A percentile compares a stretch with the other conserved stretches of the same genome.
Conservation (phyloP, 1,140 invertebrate species). For the Saccostrea cuccullata region DNA sequence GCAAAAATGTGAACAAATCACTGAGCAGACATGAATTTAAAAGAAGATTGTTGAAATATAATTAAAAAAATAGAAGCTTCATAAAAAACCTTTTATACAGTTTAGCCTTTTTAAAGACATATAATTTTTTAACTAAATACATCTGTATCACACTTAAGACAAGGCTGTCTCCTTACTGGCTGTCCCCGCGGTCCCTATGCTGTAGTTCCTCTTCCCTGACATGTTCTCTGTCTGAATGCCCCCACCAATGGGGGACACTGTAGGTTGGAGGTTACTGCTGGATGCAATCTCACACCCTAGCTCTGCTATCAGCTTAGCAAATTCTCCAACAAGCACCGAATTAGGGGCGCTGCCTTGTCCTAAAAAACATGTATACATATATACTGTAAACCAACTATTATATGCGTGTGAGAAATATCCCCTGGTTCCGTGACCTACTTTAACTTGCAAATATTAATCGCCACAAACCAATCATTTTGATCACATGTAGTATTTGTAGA, state of each 20-base stretch:
- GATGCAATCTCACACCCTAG: conserved; percentile 73
- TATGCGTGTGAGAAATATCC: no score
- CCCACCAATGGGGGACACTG: conserved; percentile 19
- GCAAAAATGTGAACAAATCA: no score
- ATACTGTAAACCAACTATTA: no score
- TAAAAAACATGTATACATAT: no score
- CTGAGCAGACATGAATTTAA: no score
- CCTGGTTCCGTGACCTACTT: no score
- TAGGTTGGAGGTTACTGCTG: conserved; percentile 62
- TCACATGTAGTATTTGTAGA: no score
- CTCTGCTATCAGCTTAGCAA: conserved; percentile 72
- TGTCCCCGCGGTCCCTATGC: background rate
- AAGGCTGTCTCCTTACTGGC: background rate
- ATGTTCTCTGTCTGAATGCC: background rate
- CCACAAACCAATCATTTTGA: no score
- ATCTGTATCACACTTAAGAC: background rate
- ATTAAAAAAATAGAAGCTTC: no score
- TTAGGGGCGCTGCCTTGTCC: conserved; percentile 72
- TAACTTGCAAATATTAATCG: no score
- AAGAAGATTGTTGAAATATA: no score
- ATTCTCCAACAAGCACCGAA: conserved; percentile 68
- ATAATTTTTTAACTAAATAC: background rate
- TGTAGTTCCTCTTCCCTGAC: conserved; percentile 53
- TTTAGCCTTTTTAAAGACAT: background rate
- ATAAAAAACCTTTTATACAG: no score